phyloP scores from a whole-genome alignment of 2,888 invertebrate genomes.

The Sphaerolaimus hirsutus region DNA sequence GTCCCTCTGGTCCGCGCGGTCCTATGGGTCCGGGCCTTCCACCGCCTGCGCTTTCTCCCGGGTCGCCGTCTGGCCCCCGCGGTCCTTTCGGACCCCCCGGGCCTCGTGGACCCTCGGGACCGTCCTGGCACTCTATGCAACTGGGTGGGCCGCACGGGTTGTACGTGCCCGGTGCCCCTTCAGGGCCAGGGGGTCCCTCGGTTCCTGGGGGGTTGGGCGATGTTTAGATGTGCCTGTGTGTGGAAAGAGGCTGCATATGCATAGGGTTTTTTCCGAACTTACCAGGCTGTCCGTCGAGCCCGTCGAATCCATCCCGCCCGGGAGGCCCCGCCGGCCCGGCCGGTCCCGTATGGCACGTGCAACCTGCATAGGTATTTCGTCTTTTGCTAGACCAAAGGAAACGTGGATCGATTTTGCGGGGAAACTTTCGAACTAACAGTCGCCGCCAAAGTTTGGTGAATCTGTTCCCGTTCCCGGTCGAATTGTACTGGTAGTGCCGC shows the following conservation, averaged over 20 bases:
- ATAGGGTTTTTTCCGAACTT: neutral
- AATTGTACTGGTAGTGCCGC: too few relatives aligned
- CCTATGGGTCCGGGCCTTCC: constrained; percentile 15
- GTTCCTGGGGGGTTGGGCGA: neutral
- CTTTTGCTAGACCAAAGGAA: too few relatives aligned
- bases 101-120: too few relatives aligned
- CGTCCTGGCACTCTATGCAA: too few relatives aligned
- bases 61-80: too few relatives aligned
- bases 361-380: constrained; percentile 3
- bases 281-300: neutral
- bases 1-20: constrained; percentile 16
- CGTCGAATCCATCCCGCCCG: neutral
- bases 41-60: constrained; percentile 9
- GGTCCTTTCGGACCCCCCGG: too few relatives aligned
- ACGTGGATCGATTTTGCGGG: too few relatives aligned
- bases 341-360: constrained; percentile 4
- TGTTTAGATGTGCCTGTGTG: too few relatives aligned
- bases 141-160: too few relatives aligned
- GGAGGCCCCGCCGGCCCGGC: constrained; percentile 1
- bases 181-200: neutral
- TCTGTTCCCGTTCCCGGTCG: too few relatives aligned
- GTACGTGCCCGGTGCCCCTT: neutral
- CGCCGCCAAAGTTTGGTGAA: too few relatives aligned
- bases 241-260: neutral
- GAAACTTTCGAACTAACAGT: too few relatives aligned